A percentile compares a stretch with the other conserved stretches of the same genome.
phyloP scores from a whole-genome alignment of 2,888 invertebrate species.

The Teinopalpus imperialis region DNA sequence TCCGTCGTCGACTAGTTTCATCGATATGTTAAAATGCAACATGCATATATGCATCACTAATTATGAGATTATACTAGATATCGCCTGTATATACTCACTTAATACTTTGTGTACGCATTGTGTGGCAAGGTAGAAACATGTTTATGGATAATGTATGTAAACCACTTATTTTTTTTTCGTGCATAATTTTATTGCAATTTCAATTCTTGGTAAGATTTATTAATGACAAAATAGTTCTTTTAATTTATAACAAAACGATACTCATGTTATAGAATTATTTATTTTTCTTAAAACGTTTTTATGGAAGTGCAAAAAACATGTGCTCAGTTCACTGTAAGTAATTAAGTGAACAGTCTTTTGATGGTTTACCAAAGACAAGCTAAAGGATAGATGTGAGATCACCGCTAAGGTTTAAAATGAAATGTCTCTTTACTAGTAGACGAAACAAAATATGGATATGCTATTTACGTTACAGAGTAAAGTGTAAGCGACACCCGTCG shows the following conservation, averaged over 20 bases:
- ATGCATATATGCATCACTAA: slow-evolving; percentile 42
- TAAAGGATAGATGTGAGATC: too few species aligned
- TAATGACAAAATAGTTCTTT: slow-evolving; percentile 10
- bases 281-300: too few species aligned
- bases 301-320: too few species aligned
- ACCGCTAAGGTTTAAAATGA: too few species aligned
- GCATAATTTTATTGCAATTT: slow-evolving; percentile 14
- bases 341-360: too few species aligned
- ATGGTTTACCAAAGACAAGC: too few species aligned
- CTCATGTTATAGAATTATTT: not conserved
- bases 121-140: slow-evolving; percentile 8
- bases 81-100: not conserved
- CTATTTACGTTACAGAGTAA: too few species aligned
- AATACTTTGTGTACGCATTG: slow-evolving; percentile 12
- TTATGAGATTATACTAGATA: slow-evolving; percentile 34
- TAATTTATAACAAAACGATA: not conserved
- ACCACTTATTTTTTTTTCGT: slow-evolving; percentile 5
- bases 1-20: slow-evolving; percentile 25
- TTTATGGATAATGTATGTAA: slow-evolving; percentile 14
- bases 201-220: slow-evolving; percentile 18
- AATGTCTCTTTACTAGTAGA: too few species aligned
- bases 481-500: too few species aligned
- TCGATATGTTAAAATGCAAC: slow-evolving; percentile 42
- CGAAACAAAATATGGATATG: too few species aligned
- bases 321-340: too few species aligned